Percentiles rank a stretch among this genome's conserved stretches.
Evolutionary conservation across 2,888 invertebrate genomes (phyloP).

Genomic region (Habrosyne pyritoides): DNA sequence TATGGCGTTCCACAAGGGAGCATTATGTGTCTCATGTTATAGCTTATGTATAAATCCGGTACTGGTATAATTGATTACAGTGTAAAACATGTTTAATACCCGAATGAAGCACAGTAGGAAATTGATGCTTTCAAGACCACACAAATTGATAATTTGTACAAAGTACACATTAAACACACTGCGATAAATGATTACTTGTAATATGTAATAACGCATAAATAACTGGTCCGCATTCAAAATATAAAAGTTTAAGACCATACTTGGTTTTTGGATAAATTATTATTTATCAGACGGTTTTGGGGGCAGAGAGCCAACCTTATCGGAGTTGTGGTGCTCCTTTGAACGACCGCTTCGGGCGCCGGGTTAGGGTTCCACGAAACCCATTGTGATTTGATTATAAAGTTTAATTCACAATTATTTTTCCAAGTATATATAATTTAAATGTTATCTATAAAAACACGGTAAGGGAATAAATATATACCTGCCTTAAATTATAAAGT

Average conservation of each 20-base stretch:
- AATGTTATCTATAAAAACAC: neutral
- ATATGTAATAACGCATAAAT: conserved; percentile 32
- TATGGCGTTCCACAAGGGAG: neutral
- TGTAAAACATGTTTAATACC: neutral
- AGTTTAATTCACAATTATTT: conserved; percentile 5
- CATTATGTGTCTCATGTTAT: neutral
- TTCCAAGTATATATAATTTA: neutral
- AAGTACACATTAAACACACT: neutral
- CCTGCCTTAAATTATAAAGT: no score
- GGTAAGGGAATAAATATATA: neutral
- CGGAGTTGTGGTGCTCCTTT: conserved; percentile 39
- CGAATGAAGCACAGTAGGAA: neutral
- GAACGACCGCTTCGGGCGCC: conserved; percentile 36
- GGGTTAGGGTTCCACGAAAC: conserved; percentile 22
- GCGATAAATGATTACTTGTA: conserved; percentile 19
- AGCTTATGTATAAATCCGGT: neutral
- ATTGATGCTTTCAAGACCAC: neutral
- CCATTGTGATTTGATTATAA: conserved; percentile 2
- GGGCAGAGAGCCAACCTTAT: conserved; percentile 53
- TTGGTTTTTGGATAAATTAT: conserved; percentile 48
- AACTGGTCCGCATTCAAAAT: conserved; percentile 29
- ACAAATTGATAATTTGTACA: conserved; percentile 5
- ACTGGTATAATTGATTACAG: neutral
- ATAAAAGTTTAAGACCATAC: conserved; percentile 26
- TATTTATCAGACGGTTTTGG: conserved; percentile 51